Conservation (phyloP, 1,140 invertebrate species). For the Luehdorfia chinensis region DNA sequence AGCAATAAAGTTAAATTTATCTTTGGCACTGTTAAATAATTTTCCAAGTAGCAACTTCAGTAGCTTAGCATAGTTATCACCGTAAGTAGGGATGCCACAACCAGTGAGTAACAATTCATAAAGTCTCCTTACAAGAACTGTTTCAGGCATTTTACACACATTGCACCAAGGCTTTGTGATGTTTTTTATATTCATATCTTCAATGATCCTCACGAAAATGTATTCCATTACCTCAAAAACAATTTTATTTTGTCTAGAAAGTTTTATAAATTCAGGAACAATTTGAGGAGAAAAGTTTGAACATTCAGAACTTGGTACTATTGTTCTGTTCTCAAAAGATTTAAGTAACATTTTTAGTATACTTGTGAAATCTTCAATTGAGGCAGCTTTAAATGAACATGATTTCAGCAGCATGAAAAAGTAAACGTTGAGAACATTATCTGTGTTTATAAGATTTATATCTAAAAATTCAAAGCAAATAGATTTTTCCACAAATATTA, state of each 20-base stretch:
- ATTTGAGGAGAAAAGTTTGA: slow-evolving; percentile 40
- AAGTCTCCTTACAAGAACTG: slow-evolving; percentile 46
- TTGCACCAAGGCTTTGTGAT: slow-evolving; percentile 65
- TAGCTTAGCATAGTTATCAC: slow-evolving; percentile 50
- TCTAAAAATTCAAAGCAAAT: slow-evolving; percentile 47
- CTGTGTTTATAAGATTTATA: slow-evolving; percentile 44
- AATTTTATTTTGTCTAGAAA: slow-evolving; percentile 52
- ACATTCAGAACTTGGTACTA: slow-evolving; percentile 39
- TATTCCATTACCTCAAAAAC: slow-evolving; percentile 63
- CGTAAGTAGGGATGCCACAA: slow-evolving; percentile 49
- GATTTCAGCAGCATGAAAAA: slow-evolving; percentile 56
- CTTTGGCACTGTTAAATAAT: slow-evolving; percentile 55
- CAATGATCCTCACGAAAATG: slow-evolving; percentile 57
- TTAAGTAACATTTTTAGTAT: slow-evolving; percentile 49
- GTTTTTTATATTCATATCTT: slow-evolving; percentile 41
- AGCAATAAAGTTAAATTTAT: slow-evolving; percentile 74
- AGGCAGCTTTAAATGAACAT: slow-evolving; percentile 39
- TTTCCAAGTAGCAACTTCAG: slow-evolving; percentile 59
- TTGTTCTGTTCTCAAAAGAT: slow-evolving; percentile 48
- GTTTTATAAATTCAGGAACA: slow-evolving; percentile 53
- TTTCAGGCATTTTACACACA: slow-evolving; percentile 44
- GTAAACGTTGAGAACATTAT: slow-evolving; percentile 45
- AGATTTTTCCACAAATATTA: slow-evolving; percentile 42
- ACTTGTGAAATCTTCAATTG: slow-evolving; percentile 39
- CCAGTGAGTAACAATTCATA: slow-evolving; percentile 64